Evolutionary conservation across 1,140 invertebrate genomes (phyloP).

Genomic region (Hesperophylax magnus): DNA sequence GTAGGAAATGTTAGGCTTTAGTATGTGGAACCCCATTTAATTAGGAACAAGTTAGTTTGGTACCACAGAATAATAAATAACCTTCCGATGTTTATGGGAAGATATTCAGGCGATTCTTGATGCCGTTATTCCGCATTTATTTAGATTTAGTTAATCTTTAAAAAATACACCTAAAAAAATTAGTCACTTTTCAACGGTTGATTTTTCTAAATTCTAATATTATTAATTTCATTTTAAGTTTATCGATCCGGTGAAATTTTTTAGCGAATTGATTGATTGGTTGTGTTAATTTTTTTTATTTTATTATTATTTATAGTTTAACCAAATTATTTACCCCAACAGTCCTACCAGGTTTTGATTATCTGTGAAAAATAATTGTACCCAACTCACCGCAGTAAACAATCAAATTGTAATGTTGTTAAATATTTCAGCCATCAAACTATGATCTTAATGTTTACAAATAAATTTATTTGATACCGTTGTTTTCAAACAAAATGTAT

Average conservation of each 20-base stretch:
- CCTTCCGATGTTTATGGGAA: too few relatives aligned
- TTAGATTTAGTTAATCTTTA: conserved; percentile 32
- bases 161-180: background rate
- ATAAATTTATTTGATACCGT: too few relatives aligned
- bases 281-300: conserved; percentile 33
- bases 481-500: too few relatives aligned
- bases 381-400: too few relatives aligned
- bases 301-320: conserved; percentile 19
- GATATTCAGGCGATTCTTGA: background rate
- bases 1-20: conserved; percentile 12
- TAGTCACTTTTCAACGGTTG: background rate
- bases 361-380: too few relatives aligned
- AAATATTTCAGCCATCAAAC: too few relatives aligned
- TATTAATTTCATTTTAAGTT: conserved; percentile 34
- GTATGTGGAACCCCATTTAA: background rate
- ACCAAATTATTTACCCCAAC: background rate
- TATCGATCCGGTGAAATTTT: conserved; percentile 26
- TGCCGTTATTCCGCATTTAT: conserved; percentile 17
- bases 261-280: conserved; percentile 19
- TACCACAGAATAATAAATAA: too few relatives aligned
- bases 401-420: too few relatives aligned
- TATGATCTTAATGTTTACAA: too few relatives aligned
- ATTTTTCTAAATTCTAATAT: conserved; percentile 38
- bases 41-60: too few relatives aligned
- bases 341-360: too few relatives aligned